phyloP scores from a whole-genome alignment of 2,113 vertebrate species.

The Cephalophus harveyi region DNA sequence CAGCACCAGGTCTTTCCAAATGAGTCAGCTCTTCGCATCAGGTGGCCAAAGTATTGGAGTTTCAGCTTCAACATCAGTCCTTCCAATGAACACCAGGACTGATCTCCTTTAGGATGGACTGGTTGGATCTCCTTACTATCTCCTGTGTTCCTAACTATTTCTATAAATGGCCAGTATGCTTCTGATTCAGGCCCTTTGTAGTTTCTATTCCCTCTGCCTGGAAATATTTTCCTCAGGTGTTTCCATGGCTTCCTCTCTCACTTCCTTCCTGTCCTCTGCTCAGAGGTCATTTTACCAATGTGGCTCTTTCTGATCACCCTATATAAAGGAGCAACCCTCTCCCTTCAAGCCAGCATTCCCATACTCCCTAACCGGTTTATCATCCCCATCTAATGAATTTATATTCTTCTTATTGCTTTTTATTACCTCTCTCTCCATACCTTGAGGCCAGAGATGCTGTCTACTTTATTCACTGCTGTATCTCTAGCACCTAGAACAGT shows the following conservation, averaged over 20 bases:
- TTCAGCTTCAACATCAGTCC: background rate
- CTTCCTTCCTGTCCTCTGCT: background rate
- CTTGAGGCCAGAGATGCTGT: background rate
- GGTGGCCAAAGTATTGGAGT: background rate
- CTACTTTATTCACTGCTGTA: background rate
- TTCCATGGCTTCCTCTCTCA: background rate
- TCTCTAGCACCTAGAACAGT: background rate
- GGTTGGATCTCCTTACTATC: background rate
- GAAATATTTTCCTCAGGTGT: background rate
- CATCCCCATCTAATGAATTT: background rate
- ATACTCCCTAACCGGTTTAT: background rate
- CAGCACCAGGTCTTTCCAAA: background rate
- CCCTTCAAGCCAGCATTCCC: background rate
- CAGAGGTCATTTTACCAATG: background rate
- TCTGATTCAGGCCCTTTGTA: background rate
- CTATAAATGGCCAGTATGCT: background rate
- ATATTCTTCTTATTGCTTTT: background rate
- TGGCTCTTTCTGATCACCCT: background rate
- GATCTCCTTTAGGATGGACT: background rate
- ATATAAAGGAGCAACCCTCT: background rate
- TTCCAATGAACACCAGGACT: background rate
- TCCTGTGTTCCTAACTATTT: background rate
- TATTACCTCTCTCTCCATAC: background rate
- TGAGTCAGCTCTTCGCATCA: background rate
- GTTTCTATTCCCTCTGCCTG: background rate